phyloP scores from a whole-genome alignment of 2,113 vertebrate species.

The Verasper variegatus region DNA sequence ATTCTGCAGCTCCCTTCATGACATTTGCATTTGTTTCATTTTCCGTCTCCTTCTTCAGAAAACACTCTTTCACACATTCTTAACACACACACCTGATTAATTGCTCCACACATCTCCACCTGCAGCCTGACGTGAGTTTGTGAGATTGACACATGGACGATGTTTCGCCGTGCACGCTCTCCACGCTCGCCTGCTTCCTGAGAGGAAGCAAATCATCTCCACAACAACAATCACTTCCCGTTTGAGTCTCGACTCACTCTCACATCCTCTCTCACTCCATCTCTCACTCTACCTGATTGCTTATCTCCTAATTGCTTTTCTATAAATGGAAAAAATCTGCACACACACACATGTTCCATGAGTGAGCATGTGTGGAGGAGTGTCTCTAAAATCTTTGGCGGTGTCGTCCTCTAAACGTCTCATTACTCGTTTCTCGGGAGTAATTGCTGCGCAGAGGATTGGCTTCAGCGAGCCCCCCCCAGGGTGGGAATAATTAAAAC shows the following conservation, averaged over 20 bases:
- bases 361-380: conserved; percentile 20
- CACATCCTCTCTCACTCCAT: conserved; percentile 20
- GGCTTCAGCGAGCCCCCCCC: not conserved
- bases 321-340: conserved; percentile 56
- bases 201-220: conserved; percentile 44
- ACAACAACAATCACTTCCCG: conserved; percentile 41
- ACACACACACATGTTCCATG: not conserved
- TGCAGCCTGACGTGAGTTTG: conserved; percentile 17
- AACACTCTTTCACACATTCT: not conserved
- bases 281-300: conserved; percentile 57
- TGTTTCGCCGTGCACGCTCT: conserved; percentile 19
- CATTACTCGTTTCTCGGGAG: conserved; percentile 39
- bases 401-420: conserved; percentile 64
- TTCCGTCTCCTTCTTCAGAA: not conserved
- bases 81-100: conserved; percentile 13
- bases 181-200: conserved; percentile 10
- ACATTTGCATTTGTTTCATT: not conserved
- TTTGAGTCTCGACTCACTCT: conserved; percentile 20
- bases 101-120: conserved; percentile 22
- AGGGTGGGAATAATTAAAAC: conserved; percentile 58
- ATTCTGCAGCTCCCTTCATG: not conserved
- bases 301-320: conserved; percentile 73
- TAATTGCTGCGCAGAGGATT: conserved; percentile 38
- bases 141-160: conserved; percentile 29
- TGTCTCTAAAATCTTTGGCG: conserved; percentile 40